Evolutionary conservation across 2,113 vertebrate genomes (phyloP).

Genomic region (Prionailurus viverrinus): DNA sequence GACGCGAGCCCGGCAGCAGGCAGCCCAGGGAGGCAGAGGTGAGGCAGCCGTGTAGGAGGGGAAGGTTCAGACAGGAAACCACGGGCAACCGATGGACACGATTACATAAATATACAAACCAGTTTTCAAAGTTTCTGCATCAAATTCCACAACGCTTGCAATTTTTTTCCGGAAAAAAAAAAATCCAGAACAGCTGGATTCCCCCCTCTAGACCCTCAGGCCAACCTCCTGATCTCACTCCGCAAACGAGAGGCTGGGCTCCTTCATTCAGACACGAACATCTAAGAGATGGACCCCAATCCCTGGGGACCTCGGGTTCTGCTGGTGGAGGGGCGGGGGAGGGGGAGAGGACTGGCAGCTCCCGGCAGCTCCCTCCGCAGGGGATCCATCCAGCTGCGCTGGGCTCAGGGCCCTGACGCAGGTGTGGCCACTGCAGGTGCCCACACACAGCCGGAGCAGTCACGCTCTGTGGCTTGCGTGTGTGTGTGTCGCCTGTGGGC

Average conservation of each 20-base stretch:
- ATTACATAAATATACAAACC: too few species aligned
- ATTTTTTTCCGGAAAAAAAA: not conserved
- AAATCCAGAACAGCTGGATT: too few species aligned
- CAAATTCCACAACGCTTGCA: not conserved
- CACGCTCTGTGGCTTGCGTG: not conserved
- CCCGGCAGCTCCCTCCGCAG: not conserved
- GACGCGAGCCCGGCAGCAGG: not conserved
- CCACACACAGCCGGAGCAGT: rapidly evolving
- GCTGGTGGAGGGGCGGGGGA: not conserved
- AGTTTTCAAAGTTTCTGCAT: not conserved
- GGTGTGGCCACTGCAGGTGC: not conserved
- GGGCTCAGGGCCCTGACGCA: rapidly evolving
- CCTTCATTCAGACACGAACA: too few species aligned
- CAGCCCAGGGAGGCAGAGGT: not conserved
- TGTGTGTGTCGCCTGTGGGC: not conserved
- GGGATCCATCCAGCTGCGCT: too few species aligned
- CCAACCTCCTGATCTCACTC: not conserved
- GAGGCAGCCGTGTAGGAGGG: rapidly evolving
- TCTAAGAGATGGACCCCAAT: rapidly evolving
- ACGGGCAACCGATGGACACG: rapidly evolving
- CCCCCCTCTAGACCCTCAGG: not conserved
- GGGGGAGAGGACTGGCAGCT: rapidly evolving
- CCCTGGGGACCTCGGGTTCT: not conserved
- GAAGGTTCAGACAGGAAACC: not conserved
- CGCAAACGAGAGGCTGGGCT: rapidly evolving